Conservation (phyloP, 2,797 vertebrate genomes). For the Sciurus vulgaris region DNA sequence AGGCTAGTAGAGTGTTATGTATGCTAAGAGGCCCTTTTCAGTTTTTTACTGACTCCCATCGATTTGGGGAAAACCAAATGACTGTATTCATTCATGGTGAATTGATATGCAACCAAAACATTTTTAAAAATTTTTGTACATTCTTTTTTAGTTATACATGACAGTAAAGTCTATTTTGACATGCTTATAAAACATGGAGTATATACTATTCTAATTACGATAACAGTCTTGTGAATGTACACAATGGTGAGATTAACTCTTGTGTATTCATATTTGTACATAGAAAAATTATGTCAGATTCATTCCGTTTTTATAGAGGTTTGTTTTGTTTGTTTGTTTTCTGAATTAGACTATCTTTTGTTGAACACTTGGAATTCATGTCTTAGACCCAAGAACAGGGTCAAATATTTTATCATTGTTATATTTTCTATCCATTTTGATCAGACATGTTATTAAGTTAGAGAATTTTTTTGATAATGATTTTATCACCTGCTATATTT, state of each 20-base stretch:
- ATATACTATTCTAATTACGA: too few species aligned
- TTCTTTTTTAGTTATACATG: too few species aligned
- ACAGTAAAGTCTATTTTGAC: too few species aligned
- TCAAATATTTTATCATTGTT: conserved; percentile 2
- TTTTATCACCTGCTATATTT: background rate
- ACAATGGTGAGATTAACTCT: too few species aligned
- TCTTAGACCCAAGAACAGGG: background rate
- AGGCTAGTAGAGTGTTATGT: background rate
- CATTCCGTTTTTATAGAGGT: background rate
- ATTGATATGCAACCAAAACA: background rate
- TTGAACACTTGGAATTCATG: background rate
- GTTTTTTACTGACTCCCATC: background rate
- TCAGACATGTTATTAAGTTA: background rate
- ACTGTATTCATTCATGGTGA: background rate
- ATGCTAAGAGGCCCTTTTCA: accelerated
- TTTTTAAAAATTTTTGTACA: too few species aligned
- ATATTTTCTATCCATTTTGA: conserved; percentile 2
- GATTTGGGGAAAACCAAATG: background rate
- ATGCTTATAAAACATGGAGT: too few species aligned
- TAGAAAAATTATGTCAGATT: too few species aligned
- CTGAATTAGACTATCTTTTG: background rate
- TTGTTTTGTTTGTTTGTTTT: background rate
- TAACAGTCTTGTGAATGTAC: too few species aligned
- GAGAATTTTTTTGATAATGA: background rate
- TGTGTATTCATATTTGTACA: too few species aligned